Percentiles rank a stretch among this genome's conserved stretches.
Evolutionary conservation across 1,140 invertebrate genomes (phyloP).

Genomic region (Coptotermes formosanus): DNA sequence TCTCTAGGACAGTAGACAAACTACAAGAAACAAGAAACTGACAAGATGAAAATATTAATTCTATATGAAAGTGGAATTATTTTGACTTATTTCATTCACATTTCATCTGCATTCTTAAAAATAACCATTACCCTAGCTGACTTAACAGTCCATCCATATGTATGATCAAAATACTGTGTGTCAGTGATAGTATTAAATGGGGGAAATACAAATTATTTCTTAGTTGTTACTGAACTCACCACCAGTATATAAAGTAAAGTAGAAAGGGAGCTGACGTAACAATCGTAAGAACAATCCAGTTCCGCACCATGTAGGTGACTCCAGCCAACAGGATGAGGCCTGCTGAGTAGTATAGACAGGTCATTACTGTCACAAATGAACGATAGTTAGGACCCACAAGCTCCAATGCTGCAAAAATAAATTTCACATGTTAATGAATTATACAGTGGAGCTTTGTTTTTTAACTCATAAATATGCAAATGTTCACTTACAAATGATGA

Average conservation of each 20-base stretch:
- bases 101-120: too few relatives aligned
- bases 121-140: too few relatives aligned
- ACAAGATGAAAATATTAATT: too few relatives aligned
- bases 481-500: conserved; percentile 75
- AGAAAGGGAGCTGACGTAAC: conserved; percentile 81
- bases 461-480: neutral
- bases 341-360: conserved; percentile 83
- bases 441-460: neutral
- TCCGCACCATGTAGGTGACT: conserved; percentile 76
- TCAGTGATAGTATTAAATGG: too few relatives aligned
- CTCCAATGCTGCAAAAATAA: conserved; percentile 67
- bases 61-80: too few relatives aligned
- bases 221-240: conserved; percentile 46
- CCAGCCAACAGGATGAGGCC: conserved; percentile 78
- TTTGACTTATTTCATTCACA: too few relatives aligned
- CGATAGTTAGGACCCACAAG: conserved; percentile 86
- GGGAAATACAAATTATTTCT: neutral
- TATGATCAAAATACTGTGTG: too few relatives aligned
- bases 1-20: too few relatives aligned
- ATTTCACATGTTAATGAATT: neutral
- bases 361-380: conserved; percentile 87
- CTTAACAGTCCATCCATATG: too few relatives aligned
- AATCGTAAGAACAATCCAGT: conserved; percentile 77
- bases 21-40: too few relatives aligned
- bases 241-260: conserved; percentile 82